Conservation (phyloP, 2,888 invertebrate genomes). For the Rhingia campestris region DNA sequence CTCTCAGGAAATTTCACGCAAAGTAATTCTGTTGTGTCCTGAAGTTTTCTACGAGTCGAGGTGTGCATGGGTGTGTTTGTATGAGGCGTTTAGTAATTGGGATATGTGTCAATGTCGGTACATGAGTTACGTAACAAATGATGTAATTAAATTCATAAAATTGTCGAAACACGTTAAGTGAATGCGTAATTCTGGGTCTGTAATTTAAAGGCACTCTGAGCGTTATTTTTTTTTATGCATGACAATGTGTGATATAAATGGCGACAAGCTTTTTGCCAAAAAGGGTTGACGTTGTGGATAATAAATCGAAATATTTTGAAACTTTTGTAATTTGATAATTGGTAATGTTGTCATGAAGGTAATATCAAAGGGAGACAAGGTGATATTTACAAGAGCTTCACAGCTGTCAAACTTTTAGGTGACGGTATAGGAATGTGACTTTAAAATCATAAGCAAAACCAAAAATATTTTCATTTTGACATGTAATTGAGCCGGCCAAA, state of each 20-base stretch:
- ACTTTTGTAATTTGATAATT: no score
- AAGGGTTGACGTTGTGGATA: no score
- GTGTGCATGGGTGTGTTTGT: constrained; percentile 1
- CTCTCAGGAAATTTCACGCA: constrained; percentile 57
- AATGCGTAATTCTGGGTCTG: constrained; percentile 32
- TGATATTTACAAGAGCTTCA: no score
- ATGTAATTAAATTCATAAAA: constrained; percentile 67
- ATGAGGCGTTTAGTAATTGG: not conserved
- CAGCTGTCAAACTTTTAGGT: no score
- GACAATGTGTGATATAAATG: constrained; percentile 11
- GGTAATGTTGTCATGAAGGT: no score
- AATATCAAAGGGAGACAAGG: no score
- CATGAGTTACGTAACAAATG: constrained; percentile 41
- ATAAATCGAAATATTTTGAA: no score
- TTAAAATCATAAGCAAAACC: no score
- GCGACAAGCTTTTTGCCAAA: no score
- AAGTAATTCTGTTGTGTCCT: constrained; percentile 53
- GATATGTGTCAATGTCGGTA: not conserved
- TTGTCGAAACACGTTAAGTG: constrained; percentile 56
- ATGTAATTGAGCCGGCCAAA: no score
- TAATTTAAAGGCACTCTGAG: constrained; percentile 15
- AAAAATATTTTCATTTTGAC: no score
- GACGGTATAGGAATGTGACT: no score
- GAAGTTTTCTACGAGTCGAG: constrained; percentile 8
- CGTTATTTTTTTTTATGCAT: not conserved